Percentiles rank a stretch among this genome's conserved stretches.
Evolutionary conservation across 2,113 vertebrate genomes (phyloP).

Genomic region (Uropsilus gracilis): DNA sequence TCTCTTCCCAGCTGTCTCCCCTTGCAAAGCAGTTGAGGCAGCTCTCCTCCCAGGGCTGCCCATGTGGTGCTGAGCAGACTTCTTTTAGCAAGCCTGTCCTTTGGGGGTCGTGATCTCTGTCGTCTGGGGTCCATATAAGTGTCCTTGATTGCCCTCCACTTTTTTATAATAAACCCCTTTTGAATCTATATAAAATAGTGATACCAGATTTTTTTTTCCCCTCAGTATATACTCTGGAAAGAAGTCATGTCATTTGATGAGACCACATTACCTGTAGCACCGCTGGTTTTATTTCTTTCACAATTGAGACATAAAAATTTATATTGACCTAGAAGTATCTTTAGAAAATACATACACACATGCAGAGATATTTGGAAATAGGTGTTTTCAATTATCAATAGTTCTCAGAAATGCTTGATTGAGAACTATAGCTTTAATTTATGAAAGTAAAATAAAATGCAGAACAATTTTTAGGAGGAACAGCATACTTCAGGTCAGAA

Average conservation of each 20-base stretch:
- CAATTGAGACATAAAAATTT: neutral
- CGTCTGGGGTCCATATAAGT: no score
- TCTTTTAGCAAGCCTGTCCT: no score
- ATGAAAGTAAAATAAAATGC: neutral
- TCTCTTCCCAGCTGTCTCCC: no score
- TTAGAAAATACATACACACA: neutral
- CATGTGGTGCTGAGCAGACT: no score
- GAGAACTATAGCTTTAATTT: neutral
- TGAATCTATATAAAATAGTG: no score
- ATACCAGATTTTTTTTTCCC: neutral
- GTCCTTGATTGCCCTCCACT: no score
- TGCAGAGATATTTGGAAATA: neutral
- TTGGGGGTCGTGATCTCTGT: no score
- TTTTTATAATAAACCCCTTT: no score
- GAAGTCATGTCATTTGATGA: neutral
- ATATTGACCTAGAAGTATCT: neutral
- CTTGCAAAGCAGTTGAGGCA: no score
- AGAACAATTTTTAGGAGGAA: neutral
- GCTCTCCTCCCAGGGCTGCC: no score
- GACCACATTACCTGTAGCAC: neutral
- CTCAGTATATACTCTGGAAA: neutral
- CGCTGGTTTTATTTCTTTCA: neutral
- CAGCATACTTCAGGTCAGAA: neutral
- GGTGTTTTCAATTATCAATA: neutral
- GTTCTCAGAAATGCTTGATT: neutral